Conservation (phyloP, 2,888 invertebrate genomes). For the Nemotelus nigrinus region DNA sequence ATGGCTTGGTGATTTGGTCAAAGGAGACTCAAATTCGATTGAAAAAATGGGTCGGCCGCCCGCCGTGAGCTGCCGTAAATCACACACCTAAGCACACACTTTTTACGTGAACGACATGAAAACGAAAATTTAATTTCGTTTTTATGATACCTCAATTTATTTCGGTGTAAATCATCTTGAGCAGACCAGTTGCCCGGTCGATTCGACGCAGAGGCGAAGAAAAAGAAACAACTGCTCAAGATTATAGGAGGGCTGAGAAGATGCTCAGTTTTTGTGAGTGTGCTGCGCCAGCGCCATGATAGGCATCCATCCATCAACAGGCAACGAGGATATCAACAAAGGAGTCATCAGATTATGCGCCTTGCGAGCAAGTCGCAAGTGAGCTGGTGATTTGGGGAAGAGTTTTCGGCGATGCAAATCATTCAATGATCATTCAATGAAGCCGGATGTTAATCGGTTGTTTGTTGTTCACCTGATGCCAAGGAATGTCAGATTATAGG, state of each 20-base stretch:
- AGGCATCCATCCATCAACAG: slow-evolving; percentile 24
- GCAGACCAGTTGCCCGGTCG: slow-evolving; percentile 20
- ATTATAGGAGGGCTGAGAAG: neutral
- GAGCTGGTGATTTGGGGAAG: too few species aligned
- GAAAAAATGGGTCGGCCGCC: slow-evolving; percentile 36
- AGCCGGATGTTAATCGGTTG: too few species aligned
- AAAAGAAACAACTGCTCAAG: neutral
- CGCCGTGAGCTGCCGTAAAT: slow-evolving; percentile 48
- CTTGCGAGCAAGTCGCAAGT: too few species aligned
- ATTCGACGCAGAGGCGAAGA: neutral
- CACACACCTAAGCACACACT: slow-evolving; percentile 49
- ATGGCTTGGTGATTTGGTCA: slow-evolving; percentile 37
- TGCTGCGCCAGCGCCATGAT: slow-evolving; percentile 31
- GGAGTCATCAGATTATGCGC: too few species aligned
- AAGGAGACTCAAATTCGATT: neutral
- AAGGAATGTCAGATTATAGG: too few species aligned
- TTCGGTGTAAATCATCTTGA: slow-evolving; percentile 48
- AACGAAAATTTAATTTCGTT: slow-evolving; percentile 49
- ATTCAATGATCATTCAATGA: too few species aligned
- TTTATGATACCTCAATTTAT: slow-evolving; percentile 51
- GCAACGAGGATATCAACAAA: neutral
- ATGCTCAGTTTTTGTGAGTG: slow-evolving; percentile 26
- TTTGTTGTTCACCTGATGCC: too few species aligned
- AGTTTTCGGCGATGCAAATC: too few species aligned
- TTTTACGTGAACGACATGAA: slow-evolving; percentile 38